These are phyloP conservation scores for Girardinichthys multiradiatus DNA, from an alignment of 2,113 vertebrate genomes.

Conservation along the genomic window DNA sequence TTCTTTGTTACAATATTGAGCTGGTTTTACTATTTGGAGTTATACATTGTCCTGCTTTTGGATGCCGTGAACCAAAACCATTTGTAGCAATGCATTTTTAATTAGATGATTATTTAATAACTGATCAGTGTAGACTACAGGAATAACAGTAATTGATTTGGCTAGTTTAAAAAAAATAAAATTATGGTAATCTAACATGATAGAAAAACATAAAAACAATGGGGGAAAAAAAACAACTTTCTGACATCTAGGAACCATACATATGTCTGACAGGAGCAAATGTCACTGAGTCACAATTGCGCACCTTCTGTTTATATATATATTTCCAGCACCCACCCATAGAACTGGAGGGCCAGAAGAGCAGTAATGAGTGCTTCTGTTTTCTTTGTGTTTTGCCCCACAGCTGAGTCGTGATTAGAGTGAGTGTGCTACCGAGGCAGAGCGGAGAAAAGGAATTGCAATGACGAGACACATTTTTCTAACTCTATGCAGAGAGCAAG, in stretches of 20 bases:
- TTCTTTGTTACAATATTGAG: not conserved
- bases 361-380: constrained; percentile 64
- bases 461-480: constrained; percentile 52
- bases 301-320: not conserved
- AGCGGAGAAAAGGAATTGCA: constrained; percentile 34
- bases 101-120: not conserved
- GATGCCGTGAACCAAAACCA: not conserved
- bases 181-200: no score
- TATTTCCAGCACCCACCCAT: constrained; percentile 16
- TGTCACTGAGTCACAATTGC: no score
- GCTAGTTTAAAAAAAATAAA: no score
- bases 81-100: not conserved
- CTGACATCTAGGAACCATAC: no score
- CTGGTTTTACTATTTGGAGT: not conserved
- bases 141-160: no score
- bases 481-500: constrained; percentile 50
- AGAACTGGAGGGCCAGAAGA: constrained; percentile 48
- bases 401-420: constrained; percentile 67
- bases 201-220: no score
- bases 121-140: no score
- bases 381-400: constrained; percentile 66
- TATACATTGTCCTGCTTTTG: not conserved
- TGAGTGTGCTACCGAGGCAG: constrained; percentile 24
- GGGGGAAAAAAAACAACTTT: no score
- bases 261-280: no score